Evolutionary conservation across 1,140 invertebrate genomes (phyloP), one percentile per base, ranked within the genome.

Genomic region (Schlechtendalia chinensis): DNA sequence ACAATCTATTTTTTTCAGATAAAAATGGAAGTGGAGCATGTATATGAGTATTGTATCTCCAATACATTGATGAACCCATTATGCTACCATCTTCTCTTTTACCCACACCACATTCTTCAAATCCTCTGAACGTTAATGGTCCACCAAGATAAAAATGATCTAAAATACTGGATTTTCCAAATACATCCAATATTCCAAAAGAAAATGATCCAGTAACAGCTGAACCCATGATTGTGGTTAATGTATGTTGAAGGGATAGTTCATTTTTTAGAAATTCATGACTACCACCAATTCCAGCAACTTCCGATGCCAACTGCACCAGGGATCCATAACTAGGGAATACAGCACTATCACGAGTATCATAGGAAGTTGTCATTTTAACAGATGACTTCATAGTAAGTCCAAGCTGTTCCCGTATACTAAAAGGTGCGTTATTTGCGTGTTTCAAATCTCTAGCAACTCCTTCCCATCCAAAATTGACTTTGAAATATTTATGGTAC

Each of bases 131-230:
- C 81, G 91, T 91, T 58, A 94, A 86, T 1, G 96, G 94, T 1
- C 96, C 95, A 47, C 96, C 96, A 39, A 97, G 86, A 85, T 92
- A 96, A 88, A 95, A 96, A 82, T 90, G 88, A 86, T 97, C 95
- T 54, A 90, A 88, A 82, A 96, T 89, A 75, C 85, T 86, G 61
- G 91, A 88, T 84, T 90, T 89, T 84, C 88, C 89, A 83, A 91
- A 86, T 84, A 89, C 86, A 84, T 82, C 80, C 69, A 96, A 87
- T 16, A 93, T 85, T 4, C 95, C 95, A 80, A 88, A 88, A 81
- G 91, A 89, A 32, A 93, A 85, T 27, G 90, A 89, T 45, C 90
- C 86, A 87, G 96, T 94, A 58, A 95, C 84, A 59, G 93, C 91
- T 93, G 91, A 84, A 84, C 90, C 90, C 56, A 90, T 87, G 17